Conservation (phyloP, 2,113 vertebrate genomes). For the Xiphorhynchus elegans region DNA sequence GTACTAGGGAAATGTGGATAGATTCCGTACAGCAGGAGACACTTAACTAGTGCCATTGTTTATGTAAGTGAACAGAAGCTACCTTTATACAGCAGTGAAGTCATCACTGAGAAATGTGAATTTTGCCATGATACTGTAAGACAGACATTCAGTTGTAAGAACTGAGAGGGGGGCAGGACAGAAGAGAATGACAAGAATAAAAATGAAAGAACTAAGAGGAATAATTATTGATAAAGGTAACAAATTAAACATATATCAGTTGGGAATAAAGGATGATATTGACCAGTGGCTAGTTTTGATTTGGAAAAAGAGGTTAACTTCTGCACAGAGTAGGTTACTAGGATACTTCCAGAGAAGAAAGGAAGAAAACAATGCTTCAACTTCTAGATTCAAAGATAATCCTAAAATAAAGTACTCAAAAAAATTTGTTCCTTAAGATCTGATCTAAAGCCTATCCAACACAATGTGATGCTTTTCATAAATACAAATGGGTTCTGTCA, state of each 20-base stretch:
- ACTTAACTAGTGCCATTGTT: neutral
- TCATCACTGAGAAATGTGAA: neutral
- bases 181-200: neutral
- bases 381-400: neutral
- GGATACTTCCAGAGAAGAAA: neutral
- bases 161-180: rapidly evolving
- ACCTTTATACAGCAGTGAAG: neutral
- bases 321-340: neutral
- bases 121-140: neutral
- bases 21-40: neutral
- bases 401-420: neutral
- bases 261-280: neutral
- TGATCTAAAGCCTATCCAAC: neutral
- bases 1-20: neutral
- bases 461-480: neutral
- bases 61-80: neutral
- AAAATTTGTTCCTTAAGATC: neutral
- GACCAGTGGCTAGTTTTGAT: neutral
- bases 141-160: neutral
- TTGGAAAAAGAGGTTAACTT: neutral
- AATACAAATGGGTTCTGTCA: neutral
- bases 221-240: neutral
- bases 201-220: neutral
- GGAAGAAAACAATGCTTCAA: neutral
- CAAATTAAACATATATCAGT: neutral